phyloP scores from a whole-genome alignment of 2,888 invertebrate genomes.

The Phasia obesa region DNA sequence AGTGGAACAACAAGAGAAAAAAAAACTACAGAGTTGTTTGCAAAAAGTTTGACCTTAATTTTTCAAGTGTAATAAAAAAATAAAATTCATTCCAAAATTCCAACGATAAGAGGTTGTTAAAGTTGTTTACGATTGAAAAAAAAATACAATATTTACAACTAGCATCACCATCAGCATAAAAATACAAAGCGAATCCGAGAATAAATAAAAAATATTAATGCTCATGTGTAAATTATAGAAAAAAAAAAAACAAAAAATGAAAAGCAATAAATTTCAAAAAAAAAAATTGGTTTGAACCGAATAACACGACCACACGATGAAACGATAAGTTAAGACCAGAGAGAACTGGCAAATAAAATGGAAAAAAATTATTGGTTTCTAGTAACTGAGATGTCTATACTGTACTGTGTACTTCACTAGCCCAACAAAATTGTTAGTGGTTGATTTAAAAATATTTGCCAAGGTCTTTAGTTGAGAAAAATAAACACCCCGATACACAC shows the following conservation, averaged over 20 bases:
- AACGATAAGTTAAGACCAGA: slow-evolving; percentile 60
- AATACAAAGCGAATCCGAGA: slow-evolving; percentile 1
- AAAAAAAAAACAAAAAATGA: slow-evolving; percentile 19
- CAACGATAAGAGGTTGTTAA: slow-evolving; percentile 42
- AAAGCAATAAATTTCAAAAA: slow-evolving; percentile 64
- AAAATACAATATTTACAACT: slow-evolving; percentile 46
- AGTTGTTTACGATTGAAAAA: slow-evolving; percentile 47
- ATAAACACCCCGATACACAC: not conserved
- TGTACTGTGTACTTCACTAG: slow-evolving; percentile 1
- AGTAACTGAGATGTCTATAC: slow-evolving; percentile 24
- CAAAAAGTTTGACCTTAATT: slow-evolving; percentile 68
- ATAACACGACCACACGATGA: slow-evolving; percentile 67
- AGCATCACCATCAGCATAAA: slow-evolving; percentile 47
- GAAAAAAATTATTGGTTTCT: slow-evolving; percentile 50
- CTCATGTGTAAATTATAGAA: slow-evolving; percentile 64
- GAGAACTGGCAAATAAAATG: slow-evolving; percentile 13
- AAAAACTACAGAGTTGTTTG: slow-evolving; percentile 47
- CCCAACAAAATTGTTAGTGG: slow-evolving; percentile 20
- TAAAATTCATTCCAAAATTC: slow-evolving; percentile 31
- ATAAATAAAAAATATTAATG: slow-evolving; percentile 20
- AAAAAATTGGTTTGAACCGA: slow-evolving; percentile 59
- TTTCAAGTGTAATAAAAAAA: slow-evolving; percentile 64
- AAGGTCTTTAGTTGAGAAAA: slow-evolving; percentile 24
- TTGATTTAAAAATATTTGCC: not conserved
- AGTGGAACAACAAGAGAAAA: slow-evolving; percentile 25